Evolutionary conservation across 64 coral and sea anemone species (phyloP).

Genomic region (Hydrozoanthus tunicans): DNA sequence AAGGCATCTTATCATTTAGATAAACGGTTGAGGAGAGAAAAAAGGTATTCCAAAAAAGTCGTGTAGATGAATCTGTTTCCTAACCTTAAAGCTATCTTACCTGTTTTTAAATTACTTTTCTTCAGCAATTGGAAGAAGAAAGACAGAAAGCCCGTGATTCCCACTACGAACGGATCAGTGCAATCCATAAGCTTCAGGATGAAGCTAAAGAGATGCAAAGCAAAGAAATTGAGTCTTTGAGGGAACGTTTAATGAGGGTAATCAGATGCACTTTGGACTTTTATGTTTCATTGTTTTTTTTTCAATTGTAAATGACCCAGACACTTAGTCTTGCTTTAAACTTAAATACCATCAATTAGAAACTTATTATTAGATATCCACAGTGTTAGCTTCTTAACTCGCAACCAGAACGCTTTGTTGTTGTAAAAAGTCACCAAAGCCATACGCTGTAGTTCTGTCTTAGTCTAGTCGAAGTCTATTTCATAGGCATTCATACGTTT

Average conservation of each 20-base stretch:
- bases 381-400: no score
- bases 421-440: no score
- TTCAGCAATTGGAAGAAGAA: slow-evolving; percentile 88
- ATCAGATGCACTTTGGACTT: background rate
- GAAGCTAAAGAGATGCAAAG: slow-evolving; percentile 85
- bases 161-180: slow-evolving; percentile 84
- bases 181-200: slow-evolving; percentile 93
- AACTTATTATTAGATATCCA: no score
- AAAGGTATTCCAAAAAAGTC: no score
- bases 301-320: background rate
- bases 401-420: no score
- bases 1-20: no score
- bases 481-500: no score
- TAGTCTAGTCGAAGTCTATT: no score
- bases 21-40: no score
- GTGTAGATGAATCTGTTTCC: no score
- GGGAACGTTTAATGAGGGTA: slow-evolving; percentile 63
- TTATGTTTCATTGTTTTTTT: background rate
- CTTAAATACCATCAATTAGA: background rate
- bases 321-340: no score
- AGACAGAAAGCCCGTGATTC: slow-evolving; percentile 88
- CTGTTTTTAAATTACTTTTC: background rate
- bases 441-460: no score
- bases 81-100: background rate
- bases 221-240: slow-evolving; percentile 69